Evolutionary conservation across 2,113 vertebrate species (phyloP), one percentile per base, ranked within the genome.

Genomic region (Nyctereutes procyonoides): DNA sequence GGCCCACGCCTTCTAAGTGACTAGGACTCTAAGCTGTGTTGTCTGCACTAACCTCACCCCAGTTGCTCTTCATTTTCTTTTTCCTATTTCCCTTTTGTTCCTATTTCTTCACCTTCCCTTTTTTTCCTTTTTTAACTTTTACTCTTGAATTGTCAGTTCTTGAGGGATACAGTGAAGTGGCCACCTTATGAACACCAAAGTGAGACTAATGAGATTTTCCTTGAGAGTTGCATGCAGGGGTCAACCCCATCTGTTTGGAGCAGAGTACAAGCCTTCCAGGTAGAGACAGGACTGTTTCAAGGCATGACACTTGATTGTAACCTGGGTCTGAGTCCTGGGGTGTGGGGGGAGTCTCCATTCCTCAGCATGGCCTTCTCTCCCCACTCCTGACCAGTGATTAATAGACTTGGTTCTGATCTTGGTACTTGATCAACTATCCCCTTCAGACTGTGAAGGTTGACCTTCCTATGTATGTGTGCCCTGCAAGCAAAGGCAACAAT

Each of bases 401-500:
- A 88, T 51, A 55, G 67, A 56, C 56, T 48, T 35, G 55, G 28
- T 32, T 96, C 85, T 81, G 92, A 71, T 62, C 62, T 77, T 60
- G 91, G 71, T 65, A 48, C 82, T 16, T 82, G 92, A 88, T 63
- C 13, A 13, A 55, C 5, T 56, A 67, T 60, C 32, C 62, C 32
- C 48, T 77, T 71, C 48, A 76, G 60, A 86, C 71, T 56, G 9
- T 87, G 85, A 76, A 76, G 60, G 65, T 7, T 88, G 92, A 84
- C 82, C 65, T 89, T 88, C 77, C 63, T 69, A 15, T 26, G n/a
- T 43, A 30, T 62, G 55, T 32, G 38, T 91, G 55, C 94, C 55
- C 69, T 35, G 20, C 8, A 67, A 96, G 55, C 77, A 73, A 65
- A 74, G 94, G 35, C 85, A 71, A 71, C 95, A 86, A 89, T 77